Percentiles rank a stretch among this genome's conserved stretches.
Conservation (phyloP, 92 coral and sea anemone genomes). For the Hydrozoanthus gracilis region DNA sequence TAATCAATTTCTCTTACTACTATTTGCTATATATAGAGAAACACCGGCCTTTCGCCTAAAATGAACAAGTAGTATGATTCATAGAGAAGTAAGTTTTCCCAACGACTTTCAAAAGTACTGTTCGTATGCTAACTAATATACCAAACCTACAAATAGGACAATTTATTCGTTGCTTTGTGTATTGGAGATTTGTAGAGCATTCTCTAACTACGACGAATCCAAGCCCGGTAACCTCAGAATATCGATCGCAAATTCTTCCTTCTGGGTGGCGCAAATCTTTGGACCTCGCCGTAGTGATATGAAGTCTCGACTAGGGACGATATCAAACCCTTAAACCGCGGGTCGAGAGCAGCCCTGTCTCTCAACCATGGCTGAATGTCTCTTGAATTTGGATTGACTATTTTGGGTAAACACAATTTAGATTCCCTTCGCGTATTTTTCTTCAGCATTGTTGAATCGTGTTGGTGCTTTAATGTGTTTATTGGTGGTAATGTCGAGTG, state of each 20-base stretch:
- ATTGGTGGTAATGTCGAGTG: not conserved
- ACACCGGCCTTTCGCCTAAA: no score
- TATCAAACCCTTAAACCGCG: slow-evolving; percentile 71
- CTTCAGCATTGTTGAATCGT: not conserved
- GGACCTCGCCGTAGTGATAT: slow-evolving; percentile 63
- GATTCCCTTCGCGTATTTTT: not conserved
- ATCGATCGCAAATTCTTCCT: slow-evolving; percentile 32
- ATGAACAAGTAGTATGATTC: no score
- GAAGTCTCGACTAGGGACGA: slow-evolving; percentile 65
- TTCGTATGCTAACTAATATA: no score
- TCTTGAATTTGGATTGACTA: not conserved
- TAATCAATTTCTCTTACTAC: no score
- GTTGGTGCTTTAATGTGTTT: not conserved
- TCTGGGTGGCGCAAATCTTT: slow-evolving; percentile 68
- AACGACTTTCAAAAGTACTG: no score
- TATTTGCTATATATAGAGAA: no score
- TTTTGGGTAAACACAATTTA: not conserved
- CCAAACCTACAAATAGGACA: no score
- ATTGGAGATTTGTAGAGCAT: no score
- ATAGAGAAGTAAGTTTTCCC: no score
- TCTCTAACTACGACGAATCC: no score
- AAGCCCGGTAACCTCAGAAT: no score
- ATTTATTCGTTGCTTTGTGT: no score
- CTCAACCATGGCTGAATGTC: not conserved
- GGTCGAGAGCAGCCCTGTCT: slow-evolving; percentile 68